Conservation (phyloP, 2,797 vertebrate species). For the Cichlasoma orientale region DNA sequence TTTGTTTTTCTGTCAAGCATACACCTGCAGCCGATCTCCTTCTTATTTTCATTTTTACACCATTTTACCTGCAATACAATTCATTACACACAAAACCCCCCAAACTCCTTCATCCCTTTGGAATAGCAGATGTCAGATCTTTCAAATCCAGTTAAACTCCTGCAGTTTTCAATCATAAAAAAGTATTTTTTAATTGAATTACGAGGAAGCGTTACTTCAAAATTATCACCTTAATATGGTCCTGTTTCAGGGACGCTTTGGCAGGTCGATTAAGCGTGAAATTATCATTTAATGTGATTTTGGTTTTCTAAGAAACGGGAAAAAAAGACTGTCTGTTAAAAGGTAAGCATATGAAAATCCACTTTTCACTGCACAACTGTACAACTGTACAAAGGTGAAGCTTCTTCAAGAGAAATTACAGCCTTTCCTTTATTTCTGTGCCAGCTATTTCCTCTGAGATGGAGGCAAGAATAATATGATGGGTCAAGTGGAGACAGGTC, state of each 20-base stretch:
- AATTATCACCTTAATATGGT: background rate
- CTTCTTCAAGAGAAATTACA: constrained; percentile 7
- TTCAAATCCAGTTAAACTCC: background rate
- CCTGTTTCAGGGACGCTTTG: background rate
- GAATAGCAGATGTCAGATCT: background rate
- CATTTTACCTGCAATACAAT: background rate
- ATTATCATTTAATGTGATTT: background rate
- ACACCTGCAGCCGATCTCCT: background rate
- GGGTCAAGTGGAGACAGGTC: constrained; percentile 38
- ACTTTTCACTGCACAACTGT: background rate
- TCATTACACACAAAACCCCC: accelerated
- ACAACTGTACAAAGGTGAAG: background rate
- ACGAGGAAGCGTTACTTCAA: background rate
- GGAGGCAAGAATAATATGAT: constrained; percentile 26
- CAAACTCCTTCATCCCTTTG: background rate
- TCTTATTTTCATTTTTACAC: constrained; percentile 12
- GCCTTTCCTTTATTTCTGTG: constrained; percentile 12
- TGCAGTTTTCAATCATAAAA: background rate
- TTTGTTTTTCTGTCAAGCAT: background rate
- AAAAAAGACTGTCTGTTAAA: background rate
- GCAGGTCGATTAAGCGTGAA: background rate
- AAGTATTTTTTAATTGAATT: background rate
- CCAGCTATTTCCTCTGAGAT: constrained; percentile 21
- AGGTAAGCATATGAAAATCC: background rate
- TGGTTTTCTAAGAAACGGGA: background rate